Percentiles rank a stretch among this genome's conserved stretches.
These are phyloP conservation scores for Suncus etruscus DNA, from an alignment of 2,113 vertebrate species.

Conservation along the genomic window DNA sequence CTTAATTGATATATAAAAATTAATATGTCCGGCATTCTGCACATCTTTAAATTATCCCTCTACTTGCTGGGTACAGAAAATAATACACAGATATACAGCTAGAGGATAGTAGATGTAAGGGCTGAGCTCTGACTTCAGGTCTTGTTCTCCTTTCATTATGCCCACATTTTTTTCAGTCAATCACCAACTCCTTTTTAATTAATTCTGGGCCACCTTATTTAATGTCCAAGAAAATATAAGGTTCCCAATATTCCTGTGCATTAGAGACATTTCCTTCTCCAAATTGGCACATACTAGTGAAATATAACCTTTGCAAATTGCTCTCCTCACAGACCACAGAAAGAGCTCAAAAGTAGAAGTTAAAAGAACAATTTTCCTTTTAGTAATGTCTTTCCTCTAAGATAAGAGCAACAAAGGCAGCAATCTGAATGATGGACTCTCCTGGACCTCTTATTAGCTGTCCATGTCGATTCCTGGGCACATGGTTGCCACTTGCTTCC, in stretches of 20 bases:
- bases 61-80: neutral
- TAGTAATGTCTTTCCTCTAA: slow-evolving; percentile 57
- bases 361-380: slow-evolving; percentile 71
- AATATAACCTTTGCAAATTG: slow-evolving; percentile 65
- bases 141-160: neutral
- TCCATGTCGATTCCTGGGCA: neutral
- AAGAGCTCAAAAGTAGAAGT: slow-evolving; percentile 54
- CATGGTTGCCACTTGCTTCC: slow-evolving; percentile 44
- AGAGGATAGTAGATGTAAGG: neutral
- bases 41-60: neutral
- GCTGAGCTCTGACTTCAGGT: neutral
- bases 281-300: slow-evolving; percentile 58
- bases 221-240: slow-evolving; percentile 35
- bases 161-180: slow-evolving; percentile 30
- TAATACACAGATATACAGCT: neutral
- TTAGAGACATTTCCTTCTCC: slow-evolving; percentile 67
- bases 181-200: slow-evolving; percentile 34
- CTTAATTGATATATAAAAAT: neutral
- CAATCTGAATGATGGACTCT: slow-evolving; percentile 66
- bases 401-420: slow-evolving; percentile 68
- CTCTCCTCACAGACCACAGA: slow-evolving; percentile 39
- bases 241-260: slow-evolving; percentile 41
- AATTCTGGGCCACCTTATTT: neutral
- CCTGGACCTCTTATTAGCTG: slow-evolving; percentile 64
- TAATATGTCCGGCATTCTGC: neutral